A percentile compares a stretch with the other conserved stretches of the same genome.
Evolutionary conservation across 2,797 vertebrate species (phyloP).

Genomic region (Anas capensis): DNA sequence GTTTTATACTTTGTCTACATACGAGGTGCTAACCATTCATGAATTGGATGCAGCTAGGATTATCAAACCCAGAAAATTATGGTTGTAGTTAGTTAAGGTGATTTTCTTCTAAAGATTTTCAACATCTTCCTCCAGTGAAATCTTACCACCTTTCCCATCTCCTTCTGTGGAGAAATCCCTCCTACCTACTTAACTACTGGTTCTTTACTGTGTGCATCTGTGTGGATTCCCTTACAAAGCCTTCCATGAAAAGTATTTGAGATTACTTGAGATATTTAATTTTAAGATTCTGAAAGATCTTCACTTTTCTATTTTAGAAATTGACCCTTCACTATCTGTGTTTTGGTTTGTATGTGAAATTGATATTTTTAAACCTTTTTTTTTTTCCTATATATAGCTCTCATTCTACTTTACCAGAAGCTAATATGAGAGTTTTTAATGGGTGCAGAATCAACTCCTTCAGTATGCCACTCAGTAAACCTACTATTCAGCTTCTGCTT

Average conservation of each 20-base stretch:
- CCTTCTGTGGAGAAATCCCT: neutral
- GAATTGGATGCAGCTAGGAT: neutral
- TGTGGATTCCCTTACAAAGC: neutral
- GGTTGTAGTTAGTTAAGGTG: neutral
- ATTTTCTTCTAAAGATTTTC: neutral
- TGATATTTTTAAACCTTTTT: slow-evolving; percentile 24
- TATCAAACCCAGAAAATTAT: neutral
- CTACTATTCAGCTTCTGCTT: neutral
- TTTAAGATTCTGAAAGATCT: slow-evolving; percentile 9
- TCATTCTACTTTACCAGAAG: neutral
- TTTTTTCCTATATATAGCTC: neutral
- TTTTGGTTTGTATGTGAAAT: neutral
- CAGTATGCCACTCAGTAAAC: neutral
- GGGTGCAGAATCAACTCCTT: neutral
- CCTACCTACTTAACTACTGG: neutral
- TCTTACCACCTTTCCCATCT: neutral
- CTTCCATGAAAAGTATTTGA: neutral
- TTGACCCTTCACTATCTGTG: slow-evolving; percentile 27
- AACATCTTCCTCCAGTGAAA: neutral
- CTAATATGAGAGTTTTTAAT: neutral
- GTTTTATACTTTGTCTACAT: neutral
- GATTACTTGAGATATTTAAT: neutral
- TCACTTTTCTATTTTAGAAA: slow-evolving; percentile 32
- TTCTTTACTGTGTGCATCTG: neutral
- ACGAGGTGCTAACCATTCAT: neutral